Conservation (phyloP, 2,797 vertebrate genomes). For the Tiaroga cobitis region DNA sequence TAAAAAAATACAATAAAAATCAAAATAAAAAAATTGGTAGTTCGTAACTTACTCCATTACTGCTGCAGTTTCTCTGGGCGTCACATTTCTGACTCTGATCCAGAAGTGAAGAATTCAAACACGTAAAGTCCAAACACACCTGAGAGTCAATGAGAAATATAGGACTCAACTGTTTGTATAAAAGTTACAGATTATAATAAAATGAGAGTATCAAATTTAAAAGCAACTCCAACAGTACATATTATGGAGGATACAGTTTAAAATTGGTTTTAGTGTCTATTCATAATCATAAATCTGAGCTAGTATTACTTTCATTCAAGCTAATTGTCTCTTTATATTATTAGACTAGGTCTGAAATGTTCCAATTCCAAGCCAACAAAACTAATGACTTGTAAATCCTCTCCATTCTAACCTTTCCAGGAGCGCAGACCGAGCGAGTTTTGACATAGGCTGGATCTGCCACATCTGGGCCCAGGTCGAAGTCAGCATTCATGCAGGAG, state of each 20-base stretch:
- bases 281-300: neutral
- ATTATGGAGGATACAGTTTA: neutral
- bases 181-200: neutral
- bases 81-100: constrained; percentile 77
- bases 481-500: constrained; percentile 82
- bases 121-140: constrained; percentile 82
- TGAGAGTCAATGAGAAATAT: constrained; percentile 56
- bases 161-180: neutral
- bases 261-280: neutral
- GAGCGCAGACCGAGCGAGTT: constrained; percentile 80
- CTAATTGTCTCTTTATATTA: neutral
- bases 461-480: constrained; percentile 83
- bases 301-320: neutral
- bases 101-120: constrained; percentile 79
- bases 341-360: neutral
- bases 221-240: neutral
- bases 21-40: neutral
- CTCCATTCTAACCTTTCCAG: constrained; percentile 77
- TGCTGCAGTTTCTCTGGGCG: constrained; percentile 75
- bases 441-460: constrained; percentile 87
- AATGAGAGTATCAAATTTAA: neutral
- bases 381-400: neutral
- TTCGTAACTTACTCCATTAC: constrained; percentile 78
- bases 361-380: neutral
- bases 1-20: too few species aligned